These are phyloP conservation scores for Zoanthus gigantus DNA, from an alignment of 92 coral and sea anemone genomes.

Conservation along the genomic window DNA sequence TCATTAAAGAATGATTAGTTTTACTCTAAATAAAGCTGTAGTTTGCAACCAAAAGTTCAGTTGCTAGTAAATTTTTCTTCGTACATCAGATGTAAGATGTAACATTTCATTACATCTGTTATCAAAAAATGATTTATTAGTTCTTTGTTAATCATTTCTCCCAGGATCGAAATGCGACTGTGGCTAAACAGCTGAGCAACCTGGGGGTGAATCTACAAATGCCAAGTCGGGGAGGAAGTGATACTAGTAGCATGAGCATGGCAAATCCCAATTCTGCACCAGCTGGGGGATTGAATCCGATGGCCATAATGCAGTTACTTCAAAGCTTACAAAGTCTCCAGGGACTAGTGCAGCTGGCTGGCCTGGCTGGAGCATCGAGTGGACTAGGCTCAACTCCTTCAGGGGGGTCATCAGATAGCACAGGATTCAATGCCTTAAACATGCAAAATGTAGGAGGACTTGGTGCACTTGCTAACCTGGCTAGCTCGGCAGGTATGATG, in stretches of 20 bases:
- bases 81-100: no score
- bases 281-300: conserved; percentile 68
- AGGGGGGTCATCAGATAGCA: conserved; percentile 36
- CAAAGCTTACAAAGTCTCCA: conserved; percentile 76
- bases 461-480: conserved; percentile 17
- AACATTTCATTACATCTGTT: no score
- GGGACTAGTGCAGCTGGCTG: conserved; percentile 45
- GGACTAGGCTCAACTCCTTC: conserved; percentile 1
- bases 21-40: no score
- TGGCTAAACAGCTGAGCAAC: conserved; percentile 59
- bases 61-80: no score
- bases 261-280: conserved; percentile 14
- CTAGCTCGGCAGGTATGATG: conserved; percentile 41
- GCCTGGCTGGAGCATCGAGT: conserved; percentile 48
- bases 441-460: conserved; percentile 31
- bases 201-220: conserved; percentile 51
- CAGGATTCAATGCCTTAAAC: conserved; percentile 25
- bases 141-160: no score
- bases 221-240: conserved; percentile 47
- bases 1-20: no score
- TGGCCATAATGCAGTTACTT: conserved; percentile 89
- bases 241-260: conserved; percentile 3
- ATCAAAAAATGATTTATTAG: no score
- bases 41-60: no score
- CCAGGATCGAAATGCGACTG: conserved; percentile 88